Conservation (phyloP, 2,113 vertebrate genomes). For the Microtus oregoni region DNA sequence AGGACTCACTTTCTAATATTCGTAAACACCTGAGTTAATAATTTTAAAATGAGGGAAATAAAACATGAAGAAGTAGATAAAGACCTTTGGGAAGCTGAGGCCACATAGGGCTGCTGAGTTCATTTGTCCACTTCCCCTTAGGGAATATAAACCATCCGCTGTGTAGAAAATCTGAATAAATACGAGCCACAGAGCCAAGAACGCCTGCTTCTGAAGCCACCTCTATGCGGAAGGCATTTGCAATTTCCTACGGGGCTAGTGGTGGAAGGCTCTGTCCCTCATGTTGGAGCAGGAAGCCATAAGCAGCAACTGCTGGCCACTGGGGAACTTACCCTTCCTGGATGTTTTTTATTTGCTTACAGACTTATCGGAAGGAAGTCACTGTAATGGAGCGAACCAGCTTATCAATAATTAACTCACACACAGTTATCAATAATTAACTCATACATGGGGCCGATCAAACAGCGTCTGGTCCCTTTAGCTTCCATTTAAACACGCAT, state of each 20-base stretch:
- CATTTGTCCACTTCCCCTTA: background rate
- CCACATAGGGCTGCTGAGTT: background rate
- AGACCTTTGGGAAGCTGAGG: background rate
- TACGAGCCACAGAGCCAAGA: background rate
- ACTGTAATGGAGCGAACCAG: background rate
- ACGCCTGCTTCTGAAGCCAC: background rate
- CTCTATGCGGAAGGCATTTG: background rate
- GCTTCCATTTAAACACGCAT: background rate
- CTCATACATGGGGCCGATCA: background rate
- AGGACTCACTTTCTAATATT: background rate
- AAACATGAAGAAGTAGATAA: background rate
- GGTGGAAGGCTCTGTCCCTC: background rate
- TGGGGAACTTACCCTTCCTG: background rate
- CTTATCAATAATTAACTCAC: slow-evolving; percentile 28
- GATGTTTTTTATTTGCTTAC: slow-evolving; percentile 16
- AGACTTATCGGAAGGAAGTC: background rate
- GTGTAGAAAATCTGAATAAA: background rate
- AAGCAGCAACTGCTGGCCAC: background rate
- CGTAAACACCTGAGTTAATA: slow-evolving; percentile 15
- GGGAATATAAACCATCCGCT: background rate
- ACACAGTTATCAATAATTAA: slow-evolving; percentile 6
- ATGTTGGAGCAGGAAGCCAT: background rate
- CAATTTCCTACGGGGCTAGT: background rate
- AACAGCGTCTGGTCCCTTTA: background rate
- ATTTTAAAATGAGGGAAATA: slow-evolving; percentile 31